Conservation (phyloP, 2,888 invertebrate genomes). For the Callyntrura sp. region DNA sequence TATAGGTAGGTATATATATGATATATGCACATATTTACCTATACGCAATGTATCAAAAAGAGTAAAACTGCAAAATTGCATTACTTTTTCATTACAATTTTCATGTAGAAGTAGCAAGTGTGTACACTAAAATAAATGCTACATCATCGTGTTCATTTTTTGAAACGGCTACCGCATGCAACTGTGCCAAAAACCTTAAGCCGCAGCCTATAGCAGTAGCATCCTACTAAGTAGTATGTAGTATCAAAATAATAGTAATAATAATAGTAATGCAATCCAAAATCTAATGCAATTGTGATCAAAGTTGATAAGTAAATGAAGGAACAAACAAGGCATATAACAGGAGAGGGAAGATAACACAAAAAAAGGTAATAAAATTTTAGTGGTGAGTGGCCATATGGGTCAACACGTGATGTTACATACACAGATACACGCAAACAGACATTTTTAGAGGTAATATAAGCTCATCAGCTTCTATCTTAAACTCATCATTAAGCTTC, state of each 20-base stretch:
- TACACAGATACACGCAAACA: background rate
- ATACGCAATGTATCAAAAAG: conserved; percentile 1
- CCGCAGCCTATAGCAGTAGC: conserved; percentile 47
- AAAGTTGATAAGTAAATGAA: conserved; percentile 45
- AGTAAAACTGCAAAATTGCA: conserved; percentile 39
- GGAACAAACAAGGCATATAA: conserved; percentile 5
- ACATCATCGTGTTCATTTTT: conserved; percentile 31
- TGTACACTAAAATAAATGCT: conserved; percentile 44
- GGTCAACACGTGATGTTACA: conserved; percentile 60
- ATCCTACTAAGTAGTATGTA: background rate
- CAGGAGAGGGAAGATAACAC: background rate
- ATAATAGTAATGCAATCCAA: background rate
- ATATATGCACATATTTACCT: background rate
- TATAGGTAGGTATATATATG: background rate
- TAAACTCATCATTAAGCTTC: conserved; percentile 35
- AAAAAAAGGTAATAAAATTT: conserved; percentile 67
- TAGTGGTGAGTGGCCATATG: conserved; percentile 74
- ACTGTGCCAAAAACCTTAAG: conserved; percentile 64
- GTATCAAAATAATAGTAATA: background rate
- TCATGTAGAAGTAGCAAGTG: conserved; percentile 10
- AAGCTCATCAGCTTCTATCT: conserved; percentile 31
- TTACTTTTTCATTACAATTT: conserved; percentile 25
- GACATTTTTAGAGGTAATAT: conserved; percentile 12
- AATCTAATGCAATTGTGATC: conserved; percentile 44
- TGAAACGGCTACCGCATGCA: conserved; percentile 36